phyloP scores from a whole-genome alignment of 2,113 vertebrate genomes.

The Diphyllodes magnificus region DNA sequence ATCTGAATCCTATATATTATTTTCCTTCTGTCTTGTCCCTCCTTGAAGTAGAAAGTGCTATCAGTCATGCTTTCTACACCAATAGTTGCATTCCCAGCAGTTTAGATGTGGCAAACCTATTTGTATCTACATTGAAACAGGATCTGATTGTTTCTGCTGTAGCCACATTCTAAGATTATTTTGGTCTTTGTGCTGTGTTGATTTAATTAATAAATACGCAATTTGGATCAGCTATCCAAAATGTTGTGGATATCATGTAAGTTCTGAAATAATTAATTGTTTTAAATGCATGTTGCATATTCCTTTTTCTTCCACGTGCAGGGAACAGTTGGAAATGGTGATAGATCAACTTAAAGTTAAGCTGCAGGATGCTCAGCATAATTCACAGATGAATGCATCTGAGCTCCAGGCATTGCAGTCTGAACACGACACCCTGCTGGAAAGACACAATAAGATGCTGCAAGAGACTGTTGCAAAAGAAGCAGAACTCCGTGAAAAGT shows the following conservation, averaged over 20 bases:
- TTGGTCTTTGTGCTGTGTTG: background rate
- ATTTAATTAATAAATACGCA: background rate
- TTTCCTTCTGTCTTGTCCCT: background rate
- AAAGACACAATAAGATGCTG: slow-evolving; percentile 94
- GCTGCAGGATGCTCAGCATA: slow-evolving; percentile 86
- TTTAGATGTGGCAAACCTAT: background rate
- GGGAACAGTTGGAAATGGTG: slow-evolving; percentile 82
- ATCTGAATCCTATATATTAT: background rate
- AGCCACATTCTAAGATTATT: background rate
- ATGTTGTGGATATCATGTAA: background rate
- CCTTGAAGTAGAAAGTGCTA: background rate
- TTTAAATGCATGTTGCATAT: background rate
- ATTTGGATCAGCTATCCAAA: background rate
- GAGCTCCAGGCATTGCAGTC: slow-evolving; percentile 88
- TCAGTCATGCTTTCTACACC: background rate
- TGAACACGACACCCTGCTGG: slow-evolving; percentile 89
- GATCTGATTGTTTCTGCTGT: background rate
- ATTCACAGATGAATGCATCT: slow-evolving; percentile 72
- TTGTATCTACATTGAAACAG: background rate
- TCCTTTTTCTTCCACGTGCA: slow-evolving; percentile 38
- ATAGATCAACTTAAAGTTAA: slow-evolving; percentile 85
- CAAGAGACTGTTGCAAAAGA: slow-evolving; percentile 91
- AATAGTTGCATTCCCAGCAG: background rate
- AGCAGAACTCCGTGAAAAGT: slow-evolving; percentile 94
- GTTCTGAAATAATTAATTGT: background rate